Evolutionary conservation across 2,888 invertebrate genomes (phyloP).

Genomic region (Limenitis camilla): DNA sequence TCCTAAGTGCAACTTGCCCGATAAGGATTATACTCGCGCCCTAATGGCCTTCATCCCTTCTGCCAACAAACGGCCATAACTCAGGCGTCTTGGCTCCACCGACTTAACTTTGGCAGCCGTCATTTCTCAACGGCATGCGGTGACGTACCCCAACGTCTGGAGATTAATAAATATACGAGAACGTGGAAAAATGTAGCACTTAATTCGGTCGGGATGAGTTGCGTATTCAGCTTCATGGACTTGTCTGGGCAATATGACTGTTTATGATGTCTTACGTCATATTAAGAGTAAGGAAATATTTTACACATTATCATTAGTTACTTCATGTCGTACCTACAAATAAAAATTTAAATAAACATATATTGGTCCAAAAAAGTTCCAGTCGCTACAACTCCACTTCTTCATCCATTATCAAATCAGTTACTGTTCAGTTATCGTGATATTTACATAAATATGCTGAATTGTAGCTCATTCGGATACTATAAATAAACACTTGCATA

Average conservation of each 20-base stretch:
- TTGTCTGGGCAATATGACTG: constrained; percentile 19
- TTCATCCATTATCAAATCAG: no score
- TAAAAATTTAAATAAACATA: no score
- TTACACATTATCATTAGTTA: no score
- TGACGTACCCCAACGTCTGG: constrained; percentile 52
- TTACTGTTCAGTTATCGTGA: no score
- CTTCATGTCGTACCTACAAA: no score
- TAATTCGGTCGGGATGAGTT: constrained; percentile 64
- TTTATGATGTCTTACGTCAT: background rate
- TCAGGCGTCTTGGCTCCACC: constrained; percentile 70
- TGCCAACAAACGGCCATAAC: constrained; percentile 72
- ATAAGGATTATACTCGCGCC: constrained; percentile 69
- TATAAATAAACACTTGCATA: no score
- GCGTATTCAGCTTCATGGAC: constrained; percentile 44
- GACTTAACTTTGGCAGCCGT: constrained; percentile 74
- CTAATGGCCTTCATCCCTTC: constrained; percentile 72
- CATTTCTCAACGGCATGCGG: constrained; percentile 73
- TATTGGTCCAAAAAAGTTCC: no score
- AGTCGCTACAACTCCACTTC: no score
- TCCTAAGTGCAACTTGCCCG: constrained; percentile 73
- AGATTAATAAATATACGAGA: constrained; percentile 72
- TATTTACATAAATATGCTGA: no score
- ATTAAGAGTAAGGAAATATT: background rate
- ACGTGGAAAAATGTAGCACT: constrained; percentile 71
- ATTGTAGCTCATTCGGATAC: no score